Evolutionary conservation across 2,113 vertebrate genomes (phyloP).

Genomic region (Pseudopipra pipra): DNA sequence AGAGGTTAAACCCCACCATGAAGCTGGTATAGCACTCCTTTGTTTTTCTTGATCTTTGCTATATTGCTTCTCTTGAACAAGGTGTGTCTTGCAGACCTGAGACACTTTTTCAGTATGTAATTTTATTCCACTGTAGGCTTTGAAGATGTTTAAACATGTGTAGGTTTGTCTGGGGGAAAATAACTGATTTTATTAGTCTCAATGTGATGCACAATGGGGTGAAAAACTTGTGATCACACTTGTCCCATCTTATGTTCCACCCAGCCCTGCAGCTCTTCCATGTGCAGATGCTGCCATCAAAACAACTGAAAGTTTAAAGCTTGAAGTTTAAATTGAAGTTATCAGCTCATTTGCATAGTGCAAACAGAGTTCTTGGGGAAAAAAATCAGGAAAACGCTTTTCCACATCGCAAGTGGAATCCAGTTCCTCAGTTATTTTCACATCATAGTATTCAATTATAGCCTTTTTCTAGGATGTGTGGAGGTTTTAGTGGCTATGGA

Average conservation of each 20-base stretch:
- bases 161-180: background rate
- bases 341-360: background rate
- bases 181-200: background rate
- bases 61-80: background rate
- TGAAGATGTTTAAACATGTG: background rate
- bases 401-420: background rate
- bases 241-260: background rate
- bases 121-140: background rate
- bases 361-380: background rate
- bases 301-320: background rate
- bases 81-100: background rate
- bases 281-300: background rate
- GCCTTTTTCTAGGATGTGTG: background rate
- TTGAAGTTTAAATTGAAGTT: background rate
- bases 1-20: background rate
- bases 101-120: background rate
- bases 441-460: background rate
- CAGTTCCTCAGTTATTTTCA: background rate
- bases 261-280: background rate
- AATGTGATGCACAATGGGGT: background rate
- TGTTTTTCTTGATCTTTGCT: slow-evolving; percentile 14
- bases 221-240: background rate
- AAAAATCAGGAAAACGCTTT: background rate
- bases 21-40: background rate
- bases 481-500: background rate